Percentiles rank a stretch among this genome's conserved stretches.
Evolutionary conservation across 2,888 invertebrate genomes (phyloP).

Genomic region (Gari tellinella): DNA sequence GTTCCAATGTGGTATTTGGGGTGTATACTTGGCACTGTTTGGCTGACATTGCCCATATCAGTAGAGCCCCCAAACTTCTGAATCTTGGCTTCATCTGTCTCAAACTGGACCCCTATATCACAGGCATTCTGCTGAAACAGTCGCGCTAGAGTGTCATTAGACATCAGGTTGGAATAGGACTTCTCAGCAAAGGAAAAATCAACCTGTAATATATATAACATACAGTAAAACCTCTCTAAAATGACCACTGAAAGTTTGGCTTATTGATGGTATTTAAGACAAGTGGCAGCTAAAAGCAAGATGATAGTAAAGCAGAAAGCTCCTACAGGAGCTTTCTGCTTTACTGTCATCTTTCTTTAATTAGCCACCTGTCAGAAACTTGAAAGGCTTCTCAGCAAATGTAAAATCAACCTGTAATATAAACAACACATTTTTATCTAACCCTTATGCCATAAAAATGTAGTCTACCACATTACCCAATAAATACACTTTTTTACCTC

Average conservation of each 20-base stretch:
- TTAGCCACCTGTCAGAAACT: no score
- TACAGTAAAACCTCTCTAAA: no score
- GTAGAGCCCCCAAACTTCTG: constrained; percentile 79
- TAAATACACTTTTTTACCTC: no score
- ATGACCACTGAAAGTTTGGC: no score
- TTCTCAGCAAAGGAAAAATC: constrained; percentile 67
- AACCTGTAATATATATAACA: constrained; percentile 63
- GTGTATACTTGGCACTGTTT: constrained; percentile 81
- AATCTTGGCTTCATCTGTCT: constrained; percentile 57
- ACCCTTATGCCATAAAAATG: no score
- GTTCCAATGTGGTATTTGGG: constrained; percentile 78
- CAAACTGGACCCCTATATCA: constrained; percentile 69
- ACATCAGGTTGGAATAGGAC: constrained; percentile 75
- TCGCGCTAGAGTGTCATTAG: constrained; percentile 75
- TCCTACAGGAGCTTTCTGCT: no score
- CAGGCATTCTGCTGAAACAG: constrained; percentile 75
- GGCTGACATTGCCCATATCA: constrained; percentile 83
- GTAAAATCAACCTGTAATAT: constrained; percentile 67
- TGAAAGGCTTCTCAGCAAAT: constrained; percentile 70
- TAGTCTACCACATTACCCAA: no score
- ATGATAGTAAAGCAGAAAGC: no score
- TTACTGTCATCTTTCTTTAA: no score
- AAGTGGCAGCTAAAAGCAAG: no score
- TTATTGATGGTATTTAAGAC: no score
- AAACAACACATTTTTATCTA: no score